Conservation (phyloP, 2,888 invertebrate genomes). For the Ormyrus rosae region DNA sequence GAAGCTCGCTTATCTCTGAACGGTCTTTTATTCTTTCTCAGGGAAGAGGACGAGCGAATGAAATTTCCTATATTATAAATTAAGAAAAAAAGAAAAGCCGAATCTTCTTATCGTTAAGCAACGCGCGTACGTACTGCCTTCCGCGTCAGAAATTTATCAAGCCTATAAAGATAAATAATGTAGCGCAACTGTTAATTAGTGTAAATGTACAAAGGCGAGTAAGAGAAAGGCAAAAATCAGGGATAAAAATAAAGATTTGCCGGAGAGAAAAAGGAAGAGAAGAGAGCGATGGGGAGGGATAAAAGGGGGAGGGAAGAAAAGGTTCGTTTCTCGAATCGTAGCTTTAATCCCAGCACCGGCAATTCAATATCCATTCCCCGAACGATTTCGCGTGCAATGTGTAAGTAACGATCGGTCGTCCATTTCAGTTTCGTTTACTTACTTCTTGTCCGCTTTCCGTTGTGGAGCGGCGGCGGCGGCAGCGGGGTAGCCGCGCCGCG, state of each 20-base stretch:
- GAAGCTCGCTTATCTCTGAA: slow-evolving; percentile 15
- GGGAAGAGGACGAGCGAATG: no score
- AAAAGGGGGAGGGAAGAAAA: slow-evolving; percentile 37
- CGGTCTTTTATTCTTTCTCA: not conserved
- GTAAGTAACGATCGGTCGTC: slow-evolving; percentile 63
- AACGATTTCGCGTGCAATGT: slow-evolving; percentile 61
- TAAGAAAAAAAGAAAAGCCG: no score
- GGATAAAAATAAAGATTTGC: slow-evolving; percentile 47
- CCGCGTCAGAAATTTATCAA: slow-evolving; percentile 12
- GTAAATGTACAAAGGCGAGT: slow-evolving; percentile 24
- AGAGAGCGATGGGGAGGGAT: slow-evolving; percentile 31
- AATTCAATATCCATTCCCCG: slow-evolving; percentile 66
- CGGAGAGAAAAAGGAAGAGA: slow-evolving; percentile 5
- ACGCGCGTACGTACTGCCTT: no score
- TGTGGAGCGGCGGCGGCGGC: slow-evolving; percentile 4
- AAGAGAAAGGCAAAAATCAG: slow-evolving; percentile 3
- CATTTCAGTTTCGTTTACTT: slow-evolving; percentile 66
- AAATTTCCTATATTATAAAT: no score
- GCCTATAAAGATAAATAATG: slow-evolving; percentile 28
- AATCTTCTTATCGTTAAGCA: no score
- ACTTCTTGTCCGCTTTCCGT: slow-evolving; percentile 57
- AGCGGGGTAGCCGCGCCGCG: slow-evolving; percentile 12
- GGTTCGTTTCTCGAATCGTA: slow-evolving; percentile 54
- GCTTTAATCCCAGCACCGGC: slow-evolving; percentile 63
- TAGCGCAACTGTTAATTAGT: slow-evolving; percentile 42